Evolutionary conservation across 2,797 vertebrate species (phyloP).

Genomic region (Oreochromis mossambicus): DNA sequence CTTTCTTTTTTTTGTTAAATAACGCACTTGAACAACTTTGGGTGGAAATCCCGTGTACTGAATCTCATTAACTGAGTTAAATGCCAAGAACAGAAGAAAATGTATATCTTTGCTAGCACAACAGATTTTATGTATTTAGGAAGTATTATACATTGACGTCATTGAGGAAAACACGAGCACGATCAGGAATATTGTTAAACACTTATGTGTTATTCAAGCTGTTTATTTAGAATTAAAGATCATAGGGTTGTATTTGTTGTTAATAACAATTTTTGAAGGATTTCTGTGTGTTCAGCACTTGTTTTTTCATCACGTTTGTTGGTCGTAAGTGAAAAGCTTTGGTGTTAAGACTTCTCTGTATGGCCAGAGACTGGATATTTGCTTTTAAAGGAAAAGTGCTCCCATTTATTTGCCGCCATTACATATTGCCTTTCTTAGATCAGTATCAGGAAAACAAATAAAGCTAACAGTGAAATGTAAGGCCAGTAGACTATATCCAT

Average conservation of each 20-base stretch:
- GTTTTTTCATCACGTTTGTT: not conserved
- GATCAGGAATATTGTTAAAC: not conserved
- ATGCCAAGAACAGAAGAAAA: conserved; percentile 1
- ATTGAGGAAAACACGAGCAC: not conserved
- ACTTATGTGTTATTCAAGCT: not conserved
- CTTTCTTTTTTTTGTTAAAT: not conserved
- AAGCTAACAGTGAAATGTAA: conserved; percentile 66
- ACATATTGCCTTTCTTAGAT: conserved; percentile 72
- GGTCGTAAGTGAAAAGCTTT: not conserved
- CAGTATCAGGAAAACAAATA: conserved; percentile 73
- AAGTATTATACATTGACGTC: not conserved
- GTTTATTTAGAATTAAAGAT: not conserved
- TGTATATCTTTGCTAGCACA: not conserved
- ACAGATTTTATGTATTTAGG: not conserved
- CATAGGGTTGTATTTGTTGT: not conserved
- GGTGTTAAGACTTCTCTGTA: not conserved
- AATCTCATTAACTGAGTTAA: conserved; percentile 8
- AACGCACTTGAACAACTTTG: not conserved
- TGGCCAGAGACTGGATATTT: conserved; percentile 4
- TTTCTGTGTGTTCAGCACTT: not conserved
- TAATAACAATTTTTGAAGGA: not conserved
- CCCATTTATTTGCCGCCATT: conserved; percentile 59
- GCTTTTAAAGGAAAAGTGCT: conserved; percentile 47
- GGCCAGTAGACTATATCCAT: conserved; percentile 65
- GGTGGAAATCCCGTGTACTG: not conserved